Base-by-base conservation (phyloP, 2,888 invertebrate genomes). In the Zelleria hepariella region DNA sequence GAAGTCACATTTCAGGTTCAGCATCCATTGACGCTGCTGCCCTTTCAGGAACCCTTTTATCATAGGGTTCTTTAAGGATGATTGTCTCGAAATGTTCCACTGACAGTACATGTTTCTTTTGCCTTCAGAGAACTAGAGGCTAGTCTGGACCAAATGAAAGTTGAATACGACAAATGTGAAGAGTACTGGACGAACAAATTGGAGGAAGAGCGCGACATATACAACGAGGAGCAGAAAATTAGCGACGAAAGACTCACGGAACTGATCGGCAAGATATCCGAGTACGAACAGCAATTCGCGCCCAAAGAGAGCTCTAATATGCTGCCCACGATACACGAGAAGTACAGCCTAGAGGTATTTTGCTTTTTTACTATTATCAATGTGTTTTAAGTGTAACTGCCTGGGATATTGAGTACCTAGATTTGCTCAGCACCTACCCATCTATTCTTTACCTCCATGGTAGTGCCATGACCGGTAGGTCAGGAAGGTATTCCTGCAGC, bases 121-220 rank as follows among this genome's bases (percentile, higher is more conserved):
- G 5, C 18, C 6, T 64, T 91, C 90, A 90, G 90, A 60, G 94
- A 95, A 62, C 81, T 96, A 57, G 95, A 96, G 78, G 82, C 82
- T 57, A 94, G 94, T 68, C 80, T 96, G 59, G 95, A 95, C 73
- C 89, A 94, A 71, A 84, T 96, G 82, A 91, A 92, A 68, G 89
- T 89, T 53, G 96, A 96, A 73, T 95, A 95, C 74, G 96, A 96
- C 69, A 92, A 93, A 62, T 94, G 95, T 76, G 96, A 96, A 76
- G 96, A 96, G 75, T 96, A 96, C 82, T 96, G 96, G 96, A 90
- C 92, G 57, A 86, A 86, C 32, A 96, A 96, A 79, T 82, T 96
- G 60, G 92, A 93, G 56, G 95, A 94, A 63, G 96, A 96, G 78
- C 90, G 96, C 26, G 91, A 91, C 64, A 81, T 93, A 60, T 93